Base-by-base conservation (phyloP, 1,140 invertebrate species). In the Pantala flavescens region DNA sequence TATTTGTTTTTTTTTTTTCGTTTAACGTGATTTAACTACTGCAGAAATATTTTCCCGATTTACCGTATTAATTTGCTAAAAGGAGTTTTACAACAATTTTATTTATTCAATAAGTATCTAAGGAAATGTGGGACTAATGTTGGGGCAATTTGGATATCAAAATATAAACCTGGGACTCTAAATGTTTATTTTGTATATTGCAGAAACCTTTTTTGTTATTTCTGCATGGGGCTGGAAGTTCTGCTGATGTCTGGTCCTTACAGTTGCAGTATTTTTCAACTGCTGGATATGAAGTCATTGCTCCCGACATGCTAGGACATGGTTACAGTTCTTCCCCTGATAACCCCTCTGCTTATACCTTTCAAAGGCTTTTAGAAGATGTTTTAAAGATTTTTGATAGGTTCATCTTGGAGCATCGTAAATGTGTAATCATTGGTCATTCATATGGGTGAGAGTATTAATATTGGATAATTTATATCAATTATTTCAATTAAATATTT, bases 171-270 rank as follows among this genome's bases (percentile, higher is more conserved):
- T n/a, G n/a, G n/a, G n/a, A n/a, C n/a, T n/a, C n/a, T n/a, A n/a
- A n/a, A n/a, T n/a, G n/a, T n/a, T n/a, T 36, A 36, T 23, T 49
- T 36, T 42, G 24, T 70, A 16, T 71, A 63, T 23, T n/a, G 0
- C 74, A 78, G 43, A 88, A 87, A 80, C 88, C 88, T 7, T 80
- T 85, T 24, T 82, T 92, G 74, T 87, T 91, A 74, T 89, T 93
- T 77, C 83, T 92, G 24, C 91, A 93, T 81, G 90, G 90, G 10
- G 89, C 91, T 76, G 90, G 90, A 10, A 88, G 88, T 12, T 89
- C 88, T 3, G 87, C 89, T n/a, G 88, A 90, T 76, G 82, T 88
- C 24, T 93, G 91, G 85, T 85, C 85, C 74, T 78, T 85, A 72
- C 87, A 91, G 77, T 82, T 91, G 0, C 80, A 84, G 42, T 90